Percentiles rank a stretch among this genome's conserved stretches.
Conservation (phyloP, 2,113 vertebrate species). For the Ammospiza nelsoni region DNA sequence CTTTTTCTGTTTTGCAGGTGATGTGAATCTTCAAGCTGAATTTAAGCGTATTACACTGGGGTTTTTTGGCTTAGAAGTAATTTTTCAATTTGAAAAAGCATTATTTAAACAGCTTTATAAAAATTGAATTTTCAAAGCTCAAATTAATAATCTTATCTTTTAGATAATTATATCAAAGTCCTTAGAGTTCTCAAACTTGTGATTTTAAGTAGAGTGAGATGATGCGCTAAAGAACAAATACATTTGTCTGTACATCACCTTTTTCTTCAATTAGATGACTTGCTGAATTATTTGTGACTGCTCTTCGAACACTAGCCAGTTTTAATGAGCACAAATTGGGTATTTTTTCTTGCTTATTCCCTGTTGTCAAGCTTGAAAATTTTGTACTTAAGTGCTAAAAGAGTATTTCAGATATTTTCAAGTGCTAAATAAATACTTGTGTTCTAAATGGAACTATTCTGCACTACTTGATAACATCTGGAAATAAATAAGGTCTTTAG, state of each 20-base stretch:
- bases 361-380: neutral
- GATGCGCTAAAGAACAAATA: neutral
- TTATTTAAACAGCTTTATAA: neutral
- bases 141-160: neutral
- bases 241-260: neutral
- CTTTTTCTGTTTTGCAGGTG: neutral
- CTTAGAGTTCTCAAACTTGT: neutral
- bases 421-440: neutral
- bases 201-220: neutral
- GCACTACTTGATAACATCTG: neutral
- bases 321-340: neutral
- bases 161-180: neutral
- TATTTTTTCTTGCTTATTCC: neutral
- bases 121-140: neutral
- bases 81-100: neutral
- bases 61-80: fast-evolving
- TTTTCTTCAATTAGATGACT: neutral
- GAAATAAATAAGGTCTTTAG: neutral
- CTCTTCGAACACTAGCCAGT: neutral
- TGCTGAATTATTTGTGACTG: neutral
- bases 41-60: neutral
- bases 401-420: neutral
- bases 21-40: neutral
- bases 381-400: neutral
- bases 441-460: neutral